phyloP scores from a whole-genome alignment of 2,888 invertebrate genomes.

The Palloptera scutellata region DNA sequence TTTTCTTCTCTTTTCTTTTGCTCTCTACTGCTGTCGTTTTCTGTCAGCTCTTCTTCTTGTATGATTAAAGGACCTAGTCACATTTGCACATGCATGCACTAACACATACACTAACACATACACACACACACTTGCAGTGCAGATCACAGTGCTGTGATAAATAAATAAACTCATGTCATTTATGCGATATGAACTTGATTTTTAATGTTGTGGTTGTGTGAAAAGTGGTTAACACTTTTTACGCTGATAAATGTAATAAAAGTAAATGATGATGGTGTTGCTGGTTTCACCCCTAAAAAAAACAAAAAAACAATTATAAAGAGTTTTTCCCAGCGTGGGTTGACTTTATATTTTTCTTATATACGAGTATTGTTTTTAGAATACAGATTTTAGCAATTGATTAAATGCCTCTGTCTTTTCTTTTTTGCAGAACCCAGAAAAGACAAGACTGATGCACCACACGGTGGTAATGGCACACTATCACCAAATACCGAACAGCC shows the following conservation, averaged over 20 bases:
- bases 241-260: not conserved
- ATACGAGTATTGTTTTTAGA: not conserved
- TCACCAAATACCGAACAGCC: slow-evolving; percentile 70
- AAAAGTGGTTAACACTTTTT: not conserved
- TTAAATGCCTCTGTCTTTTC: slow-evolving; percentile 1
- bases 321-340: too few relatives aligned
- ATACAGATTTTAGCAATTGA: not conserved
- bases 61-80: too few relatives aligned
- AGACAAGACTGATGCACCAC: slow-evolving; percentile 82
- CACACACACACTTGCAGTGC: not conserved
- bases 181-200: slow-evolving; percentile 8
- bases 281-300: not conserved
- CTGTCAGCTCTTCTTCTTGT: not conserved
- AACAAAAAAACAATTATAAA: not conserved
- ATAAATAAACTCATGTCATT: not conserved
- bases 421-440: slow-evolving; percentile 84
- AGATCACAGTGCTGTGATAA: not conserved
- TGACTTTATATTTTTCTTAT: not conserved
- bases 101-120: not conserved
- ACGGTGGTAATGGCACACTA: slow-evolving; percentile 69
- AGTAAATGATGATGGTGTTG: not conserved
- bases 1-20: not conserved
- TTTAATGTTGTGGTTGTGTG: not conserved
- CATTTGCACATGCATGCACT: not conserved
- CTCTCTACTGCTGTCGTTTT: not conserved